phyloP scores from a whole-genome alignment of 2,888 invertebrate genomes.

The Cheiracanthium punctorium region DNA sequence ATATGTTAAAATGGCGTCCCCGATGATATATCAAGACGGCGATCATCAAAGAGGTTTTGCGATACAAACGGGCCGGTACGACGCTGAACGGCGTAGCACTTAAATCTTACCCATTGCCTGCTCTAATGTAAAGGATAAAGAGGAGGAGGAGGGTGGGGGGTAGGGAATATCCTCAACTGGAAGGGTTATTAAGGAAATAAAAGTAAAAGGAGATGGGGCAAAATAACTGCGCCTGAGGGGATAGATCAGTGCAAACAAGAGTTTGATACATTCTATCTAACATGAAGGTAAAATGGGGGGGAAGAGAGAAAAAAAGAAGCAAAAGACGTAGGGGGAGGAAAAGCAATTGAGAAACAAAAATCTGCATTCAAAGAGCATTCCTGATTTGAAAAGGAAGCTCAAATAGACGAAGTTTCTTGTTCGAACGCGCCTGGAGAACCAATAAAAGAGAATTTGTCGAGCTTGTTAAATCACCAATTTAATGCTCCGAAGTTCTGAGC shows the following conservation, averaged over 20 bases:
- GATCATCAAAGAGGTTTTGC: constrained; percentile 55
- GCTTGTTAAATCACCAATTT: constrained; percentile 59
- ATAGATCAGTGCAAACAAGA: background rate
- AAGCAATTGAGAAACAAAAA: background rate
- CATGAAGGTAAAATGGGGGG: too few relatives aligned
- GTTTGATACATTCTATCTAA: background rate
- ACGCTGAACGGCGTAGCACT: constrained; percentile 37
- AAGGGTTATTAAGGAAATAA: constrained; percentile 53
- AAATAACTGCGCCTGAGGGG: constrained; percentile 30
- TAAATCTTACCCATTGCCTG: constrained; percentile 46
- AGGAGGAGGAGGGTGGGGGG: background rate
- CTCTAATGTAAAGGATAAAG: constrained; percentile 35
- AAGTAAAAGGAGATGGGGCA: constrained; percentile 28
- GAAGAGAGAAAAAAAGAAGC: background rate
- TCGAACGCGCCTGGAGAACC: background rate
- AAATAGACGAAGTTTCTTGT: constrained; percentile 42
- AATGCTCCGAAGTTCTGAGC: constrained; percentile 30
- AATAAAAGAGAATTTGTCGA: constrained; percentile 35
- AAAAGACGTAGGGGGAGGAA: background rate
- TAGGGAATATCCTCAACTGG: background rate
- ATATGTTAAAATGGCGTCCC: constrained; percentile 55
- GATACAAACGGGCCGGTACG: constrained; percentile 26
- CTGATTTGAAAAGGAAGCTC: constrained; percentile 22
- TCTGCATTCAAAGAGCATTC: constrained; percentile 53
- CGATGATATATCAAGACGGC: constrained; percentile 45